Conservation (phyloP, 2,797 vertebrate genomes). For the Rhinophrynus dorsalis region DNA sequence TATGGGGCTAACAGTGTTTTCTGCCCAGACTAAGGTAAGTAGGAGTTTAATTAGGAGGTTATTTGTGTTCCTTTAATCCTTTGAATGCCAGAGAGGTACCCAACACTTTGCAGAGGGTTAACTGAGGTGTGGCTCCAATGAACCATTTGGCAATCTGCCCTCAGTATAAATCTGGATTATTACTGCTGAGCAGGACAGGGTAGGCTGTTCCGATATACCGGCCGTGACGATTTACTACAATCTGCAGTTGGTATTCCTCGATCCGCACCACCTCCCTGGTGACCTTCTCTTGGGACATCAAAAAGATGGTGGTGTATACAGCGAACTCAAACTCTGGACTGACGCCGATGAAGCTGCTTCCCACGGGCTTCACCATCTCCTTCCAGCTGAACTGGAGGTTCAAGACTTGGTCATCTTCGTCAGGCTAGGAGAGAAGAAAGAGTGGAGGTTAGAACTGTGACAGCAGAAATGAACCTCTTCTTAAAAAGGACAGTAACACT, state of each 20-base stretch:
- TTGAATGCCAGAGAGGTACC: no score
- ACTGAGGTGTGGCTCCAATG: not conserved
- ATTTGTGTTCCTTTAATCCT: no score
- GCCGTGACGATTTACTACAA: constrained; percentile 72
- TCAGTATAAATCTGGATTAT: constrained; percentile 48
- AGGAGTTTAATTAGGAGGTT: no score
- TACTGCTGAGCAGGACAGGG: constrained; percentile 76
- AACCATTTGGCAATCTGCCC: not conserved
- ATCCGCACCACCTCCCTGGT: constrained; percentile 69
- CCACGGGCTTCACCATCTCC: constrained; percentile 72
- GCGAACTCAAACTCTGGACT: constrained; percentile 85
- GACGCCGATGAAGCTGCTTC: constrained; percentile 77
- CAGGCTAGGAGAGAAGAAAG: constrained; percentile 63
- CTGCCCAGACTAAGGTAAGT: no score
- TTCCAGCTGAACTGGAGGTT: constrained; percentile 87
- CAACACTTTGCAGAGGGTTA: no score
- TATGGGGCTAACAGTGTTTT: no score
- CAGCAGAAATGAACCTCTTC: no score
- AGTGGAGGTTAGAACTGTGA: no score
- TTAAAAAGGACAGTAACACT: no score
- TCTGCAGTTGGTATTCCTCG: constrained; percentile 75
- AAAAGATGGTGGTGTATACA: constrained; percentile 78
- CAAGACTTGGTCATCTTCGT: constrained; percentile 78
- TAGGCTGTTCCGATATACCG: constrained; percentile 78
- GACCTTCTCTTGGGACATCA: constrained; percentile 69